Percentiles rank a stretch among this genome's conserved stretches.
These are phyloP conservation scores for Pentamera pediparva DNA, from an alignment of 53 echinoderm and acorn worm genomes.

Conservation along the genomic window DNA sequence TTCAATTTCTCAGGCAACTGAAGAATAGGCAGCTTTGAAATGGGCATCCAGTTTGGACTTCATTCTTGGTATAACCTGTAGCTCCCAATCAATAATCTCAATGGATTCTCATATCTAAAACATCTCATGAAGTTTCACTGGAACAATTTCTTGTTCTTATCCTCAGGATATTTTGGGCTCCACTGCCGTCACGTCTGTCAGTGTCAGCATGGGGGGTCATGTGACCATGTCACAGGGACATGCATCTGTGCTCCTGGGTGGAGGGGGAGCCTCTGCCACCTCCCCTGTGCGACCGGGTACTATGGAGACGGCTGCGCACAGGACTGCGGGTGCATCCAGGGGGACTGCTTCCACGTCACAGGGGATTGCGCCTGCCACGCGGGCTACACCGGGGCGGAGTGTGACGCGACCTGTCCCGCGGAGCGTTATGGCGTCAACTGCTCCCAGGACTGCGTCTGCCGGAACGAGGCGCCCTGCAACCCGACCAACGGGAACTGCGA, in stretches of 20 bases:
- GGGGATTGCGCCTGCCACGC: constrained; percentile 44
- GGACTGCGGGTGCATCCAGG: constrained; percentile 25
- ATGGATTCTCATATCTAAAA: no score
- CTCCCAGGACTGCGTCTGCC: constrained; percentile 27
- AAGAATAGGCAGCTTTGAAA: no score
- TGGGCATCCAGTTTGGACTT: no score
- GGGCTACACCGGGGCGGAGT: constrained; percentile 54
- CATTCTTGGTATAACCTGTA: no score
- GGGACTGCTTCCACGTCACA: constrained; percentile 28
- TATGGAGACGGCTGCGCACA: constrained; percentile 29
- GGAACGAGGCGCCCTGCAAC: constrained; percentile 38
- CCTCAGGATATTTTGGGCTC: constrained; percentile 52
- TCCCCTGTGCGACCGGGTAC: constrained; percentile 25
- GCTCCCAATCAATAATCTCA: no score
- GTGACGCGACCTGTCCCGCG: constrained; percentile 26
- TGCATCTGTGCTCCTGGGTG: constrained; percentile 57
- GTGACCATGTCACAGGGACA: constrained; percentile 37
- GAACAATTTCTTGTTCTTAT: no score
- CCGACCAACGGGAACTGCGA: constrained; percentile 51
- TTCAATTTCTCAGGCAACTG: no score
- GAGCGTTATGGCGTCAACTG: constrained; percentile 43
- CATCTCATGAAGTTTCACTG: no score
- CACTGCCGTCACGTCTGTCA: constrained; percentile 45
- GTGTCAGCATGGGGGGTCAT: constrained; percentile 61
- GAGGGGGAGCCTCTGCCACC: constrained; percentile 50